Conservation (phyloP, 2,888 invertebrate genomes). For the Chloroclystis v-ata region DNA sequence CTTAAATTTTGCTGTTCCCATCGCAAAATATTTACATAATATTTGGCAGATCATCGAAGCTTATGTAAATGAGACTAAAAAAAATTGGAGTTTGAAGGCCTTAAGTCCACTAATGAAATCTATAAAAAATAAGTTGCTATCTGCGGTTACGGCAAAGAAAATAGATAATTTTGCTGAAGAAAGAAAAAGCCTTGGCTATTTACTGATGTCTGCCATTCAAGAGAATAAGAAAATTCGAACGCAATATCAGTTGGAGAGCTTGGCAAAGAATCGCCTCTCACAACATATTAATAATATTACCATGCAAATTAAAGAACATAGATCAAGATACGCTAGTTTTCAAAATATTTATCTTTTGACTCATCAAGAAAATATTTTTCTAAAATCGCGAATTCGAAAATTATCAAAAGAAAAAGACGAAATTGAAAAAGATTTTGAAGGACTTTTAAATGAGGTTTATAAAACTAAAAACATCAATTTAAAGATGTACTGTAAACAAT, state of each 20-base stretch:
- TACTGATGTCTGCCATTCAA: conserved; percentile 50
- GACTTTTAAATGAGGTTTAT: conserved; percentile 54
- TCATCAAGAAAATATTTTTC: conserved; percentile 58
- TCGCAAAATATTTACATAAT: conserved; percentile 23
- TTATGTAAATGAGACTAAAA: not conserved
- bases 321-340: conserved; percentile 50
- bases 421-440: conserved; percentile 50
- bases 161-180: conserved; percentile 52
- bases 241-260: conserved; percentile 50
- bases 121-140: conserved; percentile 23
- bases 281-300: conserved; percentile 50
- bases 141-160: conserved; percentile 47
- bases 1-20: conserved; percentile 25
- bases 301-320: conserved; percentile 52
- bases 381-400: conserved; percentile 52
- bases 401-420: conserved; percentile 51
- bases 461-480: conserved; percentile 53
- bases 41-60: conserved; percentile 27
- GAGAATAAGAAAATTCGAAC: conserved; percentile 59
- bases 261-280: conserved; percentile 53
- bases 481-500: conserved; percentile 54
- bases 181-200: conserved; percentile 47
- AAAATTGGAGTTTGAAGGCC: conserved; percentile 3
- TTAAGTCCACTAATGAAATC: conserved; percentile 10
- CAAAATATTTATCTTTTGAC: conserved; percentile 59